Conservation (phyloP, 1,140 invertebrate genomes). For the Ooceraea biroi region DNA sequence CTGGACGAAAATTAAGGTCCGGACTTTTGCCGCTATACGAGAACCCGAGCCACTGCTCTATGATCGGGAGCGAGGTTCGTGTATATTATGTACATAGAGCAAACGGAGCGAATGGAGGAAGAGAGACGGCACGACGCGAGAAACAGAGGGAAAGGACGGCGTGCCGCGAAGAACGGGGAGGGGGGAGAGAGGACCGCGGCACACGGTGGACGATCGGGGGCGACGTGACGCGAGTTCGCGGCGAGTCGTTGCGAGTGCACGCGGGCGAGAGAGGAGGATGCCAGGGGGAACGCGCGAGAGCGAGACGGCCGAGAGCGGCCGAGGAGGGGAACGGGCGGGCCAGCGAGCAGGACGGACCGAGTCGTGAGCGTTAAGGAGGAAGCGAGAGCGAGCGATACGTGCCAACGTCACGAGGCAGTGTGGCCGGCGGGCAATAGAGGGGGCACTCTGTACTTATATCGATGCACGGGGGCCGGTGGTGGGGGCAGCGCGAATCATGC, state of each 20-base stretch:
- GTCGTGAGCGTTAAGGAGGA: neutral
- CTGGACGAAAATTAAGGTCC: conserved; percentile 68
- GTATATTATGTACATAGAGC: conserved; percentile 82
- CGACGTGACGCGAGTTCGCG: conserved; percentile 29
- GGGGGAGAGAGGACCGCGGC: conserved; percentile 30
- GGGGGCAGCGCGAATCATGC: conserved; percentile 70
- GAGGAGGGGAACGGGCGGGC: neutral
- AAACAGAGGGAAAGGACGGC: conserved; percentile 8
- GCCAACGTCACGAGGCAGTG: conserved; percentile 1
- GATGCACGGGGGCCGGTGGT: conserved; percentile 46
- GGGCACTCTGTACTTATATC: conserved; percentile 59
- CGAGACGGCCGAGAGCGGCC: neutral
- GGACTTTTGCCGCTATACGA: conserved; percentile 65
- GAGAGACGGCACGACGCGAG: conserved; percentile 36
- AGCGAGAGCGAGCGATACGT: conserved; percentile 7
- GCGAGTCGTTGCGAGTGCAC: conserved; percentile 7
- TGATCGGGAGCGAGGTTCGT: conserved; percentile 79
- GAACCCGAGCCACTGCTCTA: conserved; percentile 78
- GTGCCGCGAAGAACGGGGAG: conserved; percentile 4
- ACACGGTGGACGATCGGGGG: conserved; percentile 23
- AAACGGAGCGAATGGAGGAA: conserved; percentile 65
- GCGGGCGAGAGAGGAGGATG: conserved; percentile 19
- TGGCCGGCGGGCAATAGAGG: conserved; percentile 45
- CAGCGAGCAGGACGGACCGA: conserved; percentile 11
- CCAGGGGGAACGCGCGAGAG: conserved; percentile 10